phyloP scores from a whole-genome alignment of 2,888 invertebrate genomes.

The Ligdia adustata region DNA sequence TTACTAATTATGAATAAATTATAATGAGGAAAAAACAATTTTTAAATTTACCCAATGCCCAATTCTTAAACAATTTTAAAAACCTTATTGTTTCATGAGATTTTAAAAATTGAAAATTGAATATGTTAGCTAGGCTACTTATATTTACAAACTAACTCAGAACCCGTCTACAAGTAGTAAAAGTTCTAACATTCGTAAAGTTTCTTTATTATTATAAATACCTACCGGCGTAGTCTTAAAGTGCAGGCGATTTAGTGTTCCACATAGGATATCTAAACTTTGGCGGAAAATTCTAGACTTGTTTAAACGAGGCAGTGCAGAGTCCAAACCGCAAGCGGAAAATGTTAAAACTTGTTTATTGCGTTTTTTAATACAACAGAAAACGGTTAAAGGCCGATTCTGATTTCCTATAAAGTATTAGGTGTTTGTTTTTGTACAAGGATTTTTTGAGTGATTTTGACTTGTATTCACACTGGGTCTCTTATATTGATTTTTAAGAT shows the following conservation, averaged over 20 bases:
- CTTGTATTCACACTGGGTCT: too few species aligned
- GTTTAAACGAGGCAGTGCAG: slow-evolving; percentile 20
- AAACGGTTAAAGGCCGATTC: neutral
- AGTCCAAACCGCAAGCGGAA: slow-evolving; percentile 9
- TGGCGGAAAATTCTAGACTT: slow-evolving; percentile 19
- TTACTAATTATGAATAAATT: too few species aligned
- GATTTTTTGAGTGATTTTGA: too few species aligned
- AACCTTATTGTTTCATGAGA: too few species aligned
- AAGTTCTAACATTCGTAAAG: slow-evolving; percentile 48
- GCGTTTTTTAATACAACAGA: neutral
- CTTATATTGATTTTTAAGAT: too few species aligned
- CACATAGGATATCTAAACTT: slow-evolving; percentile 38
- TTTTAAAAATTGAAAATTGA: too few species aligned
- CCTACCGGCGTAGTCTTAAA: slow-evolving; percentile 23
- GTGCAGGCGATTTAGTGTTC: slow-evolving; percentile 40
- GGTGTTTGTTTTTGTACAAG: neutral
- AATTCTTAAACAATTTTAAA: too few species aligned
- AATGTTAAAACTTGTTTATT: slow-evolving; percentile 4
- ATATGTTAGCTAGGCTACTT: too few species aligned
- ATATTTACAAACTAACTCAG: too few species aligned
- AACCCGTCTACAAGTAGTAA: slow-evolving; percentile 1
- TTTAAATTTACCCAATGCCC: too few species aligned
- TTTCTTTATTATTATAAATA: slow-evolving; percentile 51
- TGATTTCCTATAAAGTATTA: too few species aligned
- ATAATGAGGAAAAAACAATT: too few species aligned